Percentiles rank a stretch among this genome's conserved stretches.
These are phyloP conservation scores for Coendou prehensilis DNA, from an alignment of 2,797 vertebrate species.

Conservation along the genomic window DNA sequence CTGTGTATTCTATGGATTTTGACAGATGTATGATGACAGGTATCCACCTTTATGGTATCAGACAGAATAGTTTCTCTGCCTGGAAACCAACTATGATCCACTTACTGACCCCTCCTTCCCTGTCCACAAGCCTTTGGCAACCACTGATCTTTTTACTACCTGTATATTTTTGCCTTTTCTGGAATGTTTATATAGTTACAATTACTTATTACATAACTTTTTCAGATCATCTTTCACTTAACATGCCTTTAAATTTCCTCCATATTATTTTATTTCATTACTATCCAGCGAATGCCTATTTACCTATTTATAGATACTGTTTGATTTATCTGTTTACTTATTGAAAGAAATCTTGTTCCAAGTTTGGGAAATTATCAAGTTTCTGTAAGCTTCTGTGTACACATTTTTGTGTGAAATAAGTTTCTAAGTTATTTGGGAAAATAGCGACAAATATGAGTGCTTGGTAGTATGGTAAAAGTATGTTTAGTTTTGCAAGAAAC, in stretches of 20 bases:
- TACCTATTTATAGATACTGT: not conserved
- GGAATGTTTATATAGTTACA: not conserved
- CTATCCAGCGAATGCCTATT: not conserved
- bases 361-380: conserved; percentile 22
- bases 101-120: not conserved
- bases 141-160: not conserved
- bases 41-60: not conserved
- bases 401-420: not conserved
- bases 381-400: not conserved
- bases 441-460: not conserved
- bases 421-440: conserved; percentile 14
- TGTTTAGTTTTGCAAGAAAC: not conserved
- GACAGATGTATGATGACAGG: not conserved
- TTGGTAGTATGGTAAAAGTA: not conserved
- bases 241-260: not conserved
- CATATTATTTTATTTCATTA: not conserved
- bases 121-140: not conserved
- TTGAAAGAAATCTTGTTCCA: not conserved
- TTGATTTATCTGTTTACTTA: not conserved
- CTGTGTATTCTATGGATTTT: not conserved
- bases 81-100: not conserved
- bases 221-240: conserved; percentile 26
- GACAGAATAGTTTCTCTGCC: not conserved
- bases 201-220: not conserved
- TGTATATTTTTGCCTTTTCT: not conserved